Evolutionary conservation across 53 echinoderm and acorn worm genomes (phyloP).

Genomic region (Hippasteria phrygiana): DNA sequence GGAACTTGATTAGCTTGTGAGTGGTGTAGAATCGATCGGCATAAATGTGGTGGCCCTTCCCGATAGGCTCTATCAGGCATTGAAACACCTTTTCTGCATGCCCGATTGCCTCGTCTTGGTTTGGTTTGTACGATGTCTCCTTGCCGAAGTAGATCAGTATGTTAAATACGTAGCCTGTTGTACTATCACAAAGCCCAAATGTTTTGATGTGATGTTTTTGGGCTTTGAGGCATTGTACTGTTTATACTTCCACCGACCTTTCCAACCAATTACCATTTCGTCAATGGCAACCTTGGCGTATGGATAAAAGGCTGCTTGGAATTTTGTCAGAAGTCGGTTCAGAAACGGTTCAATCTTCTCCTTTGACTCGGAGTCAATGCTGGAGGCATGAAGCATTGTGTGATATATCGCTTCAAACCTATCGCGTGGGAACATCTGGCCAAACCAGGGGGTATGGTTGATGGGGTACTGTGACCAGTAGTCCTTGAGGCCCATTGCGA

Average conservation of each 20-base stretch:
- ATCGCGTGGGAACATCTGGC: conserved; percentile 51
- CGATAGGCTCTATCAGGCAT: conserved; percentile 31
- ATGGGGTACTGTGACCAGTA: conserved; percentile 26
- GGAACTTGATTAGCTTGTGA: conserved; percentile 26
- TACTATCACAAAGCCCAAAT: conserved; percentile 63
- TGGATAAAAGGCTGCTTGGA: conserved; percentile 61
- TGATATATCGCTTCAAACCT: conserved; percentile 68
- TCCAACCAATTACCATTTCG: conserved; percentile 71
- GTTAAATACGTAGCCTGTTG: conserved; percentile 61
- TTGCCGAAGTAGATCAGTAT: conserved; percentile 51
- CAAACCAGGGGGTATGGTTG: conserved; percentile 43
- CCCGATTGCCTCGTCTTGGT: conserved; percentile 17
- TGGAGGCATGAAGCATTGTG: conserved; percentile 62
- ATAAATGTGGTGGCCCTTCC: conserved; percentile 56
- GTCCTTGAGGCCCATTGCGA: conserved; percentile 37
- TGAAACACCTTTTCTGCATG: conserved; percentile 60
- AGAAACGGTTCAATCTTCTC: conserved; percentile 64
- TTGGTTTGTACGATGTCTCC: conserved; percentile 53
- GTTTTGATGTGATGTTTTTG: conserved; percentile 64
- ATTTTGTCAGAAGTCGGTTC: conserved; percentile 52
- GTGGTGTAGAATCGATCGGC: conserved; percentile 63
- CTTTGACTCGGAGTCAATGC: conserved; percentile 49
- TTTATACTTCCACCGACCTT: conserved; percentile 48
- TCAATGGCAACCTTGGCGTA: conserved; percentile 47
- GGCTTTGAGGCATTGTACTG: conserved; percentile 66